Percentiles rank a stretch among this genome's conserved stretches.
These are phyloP conservation scores for Lycia hirtaria DNA, from an alignment of 2,888 invertebrate species.

Conservation along the genomic window DNA sequence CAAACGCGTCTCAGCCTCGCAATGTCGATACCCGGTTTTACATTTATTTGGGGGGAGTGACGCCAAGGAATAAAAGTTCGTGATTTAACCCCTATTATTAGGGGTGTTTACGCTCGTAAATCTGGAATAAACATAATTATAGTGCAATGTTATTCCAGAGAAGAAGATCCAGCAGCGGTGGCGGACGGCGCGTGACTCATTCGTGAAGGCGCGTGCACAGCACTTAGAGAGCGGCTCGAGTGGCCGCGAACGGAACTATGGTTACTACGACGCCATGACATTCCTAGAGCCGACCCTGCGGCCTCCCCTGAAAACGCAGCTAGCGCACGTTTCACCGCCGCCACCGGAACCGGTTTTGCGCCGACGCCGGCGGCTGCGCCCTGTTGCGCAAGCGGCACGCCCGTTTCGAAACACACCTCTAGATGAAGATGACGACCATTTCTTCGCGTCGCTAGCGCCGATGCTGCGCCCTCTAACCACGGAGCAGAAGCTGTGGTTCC, in stretches of 20 bases:
- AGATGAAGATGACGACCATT: conserved; percentile 23
- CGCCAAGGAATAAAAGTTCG: too few relatives aligned
- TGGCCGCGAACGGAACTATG: conserved; percentile 11
- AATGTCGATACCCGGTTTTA: too few relatives aligned
- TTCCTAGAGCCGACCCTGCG: conserved; percentile 30
- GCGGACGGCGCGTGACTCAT: conserved; percentile 32
- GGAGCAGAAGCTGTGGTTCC: conserved; percentile 23
- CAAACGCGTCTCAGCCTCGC: too few relatives aligned
- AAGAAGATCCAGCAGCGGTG: conserved; percentile 29
- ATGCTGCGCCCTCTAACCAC: conserved; percentile 14
- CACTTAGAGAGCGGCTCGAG: background rate
- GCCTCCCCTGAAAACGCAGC: background rate
- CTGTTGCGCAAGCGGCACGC: conserved; percentile 2
- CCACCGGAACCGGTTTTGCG: background rate
- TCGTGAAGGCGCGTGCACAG: conserved; percentile 25
- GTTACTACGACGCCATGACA: conserved; percentile 17
- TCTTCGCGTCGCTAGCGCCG: conserved; percentile 27
- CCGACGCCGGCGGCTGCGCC: background rate
- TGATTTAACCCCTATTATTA: too few relatives aligned
- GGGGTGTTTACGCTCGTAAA: too few relatives aligned
- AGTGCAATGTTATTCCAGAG: conserved; percentile 18
- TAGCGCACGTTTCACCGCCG: background rate
- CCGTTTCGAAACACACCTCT: conserved; percentile 3
- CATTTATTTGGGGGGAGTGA: too few relatives aligned
- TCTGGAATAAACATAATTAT: too few relatives aligned